Evolutionary conservation across 2,113 vertebrate species (phyloP).

Genomic region (Lepus americanus): DNA sequence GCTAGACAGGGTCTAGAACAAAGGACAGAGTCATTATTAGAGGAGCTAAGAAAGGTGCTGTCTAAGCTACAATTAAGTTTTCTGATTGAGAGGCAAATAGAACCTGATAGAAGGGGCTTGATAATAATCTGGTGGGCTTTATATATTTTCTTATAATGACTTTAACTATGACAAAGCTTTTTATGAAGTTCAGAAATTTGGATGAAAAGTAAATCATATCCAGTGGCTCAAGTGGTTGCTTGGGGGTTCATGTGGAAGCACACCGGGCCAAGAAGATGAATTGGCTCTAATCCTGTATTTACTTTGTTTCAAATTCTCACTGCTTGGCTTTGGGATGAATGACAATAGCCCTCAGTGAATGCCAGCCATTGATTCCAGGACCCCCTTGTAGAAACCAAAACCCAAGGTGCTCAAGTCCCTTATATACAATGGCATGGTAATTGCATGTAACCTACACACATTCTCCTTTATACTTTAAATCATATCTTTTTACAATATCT

Average conservation of each 20-base stretch:
- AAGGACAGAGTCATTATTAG: too few species aligned
- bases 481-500: background rate
- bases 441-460: background rate
- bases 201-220: background rate
- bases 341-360: background rate
- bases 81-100: too few species aligned
- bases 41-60: too few species aligned
- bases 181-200: constrained; percentile 2
- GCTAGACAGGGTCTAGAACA: too few species aligned
- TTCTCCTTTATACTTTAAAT: background rate
- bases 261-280: background rate
- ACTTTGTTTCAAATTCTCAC: background rate
- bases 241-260: background rate
- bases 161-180: background rate
- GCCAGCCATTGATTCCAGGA: background rate
- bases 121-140: too few species aligned
- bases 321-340: background rate
- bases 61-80: too few species aligned
- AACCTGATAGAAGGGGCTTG: too few species aligned
- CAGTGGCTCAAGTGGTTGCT: background rate
- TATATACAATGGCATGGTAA: background rate
- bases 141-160: too few species aligned
- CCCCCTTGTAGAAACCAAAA: background rate
- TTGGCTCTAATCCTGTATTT: background rate
- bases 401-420: background rate